Evolutionary conservation across 2,797 vertebrate species (phyloP), one percentile per base, ranked within the genome.

Genomic region (Sebastes iracundus): DNA sequence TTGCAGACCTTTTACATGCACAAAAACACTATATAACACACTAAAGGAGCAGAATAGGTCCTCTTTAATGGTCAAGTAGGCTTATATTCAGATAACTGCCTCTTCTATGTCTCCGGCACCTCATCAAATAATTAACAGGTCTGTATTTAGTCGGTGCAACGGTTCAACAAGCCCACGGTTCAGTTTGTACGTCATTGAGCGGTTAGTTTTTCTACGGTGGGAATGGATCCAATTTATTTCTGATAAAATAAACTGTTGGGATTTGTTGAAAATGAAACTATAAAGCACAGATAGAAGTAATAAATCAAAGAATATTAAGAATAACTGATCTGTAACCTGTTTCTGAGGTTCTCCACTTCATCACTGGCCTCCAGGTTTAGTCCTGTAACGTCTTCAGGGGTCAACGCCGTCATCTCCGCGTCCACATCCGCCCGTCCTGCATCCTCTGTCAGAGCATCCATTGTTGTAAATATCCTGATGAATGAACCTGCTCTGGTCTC

Each of bases 331-430:
- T 11, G 6, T 77, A 46, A 96, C 95, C 95, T 96, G 87, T 95
- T 96, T 58, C 77, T 92, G 63, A 96, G 91, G 58, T 88, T 87
- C 71, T 95, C 93, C 65, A 94, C 89, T 49, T 94, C 95, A 56
- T 95, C 93, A 0, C 86, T 16, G 58, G 20, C 76, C 16, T 85
- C 81, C 0, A 11, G 81, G 13, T 62, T 79, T 66, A 81, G 64
- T 23, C 79, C 82, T 0, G 58, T 7, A 6, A 82, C 13, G 4
- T 93, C 92, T 28, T 88, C 91, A 3, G 82, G 30, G 1, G 82
- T 82, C 90, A 95, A 23, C 75, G 75, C 86, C 0, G 65, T 92
- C 93, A 95, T 94, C 78, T 93, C 92, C 0, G 85, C 3, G 28
- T 94, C 91, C 8, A 72, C 80, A 22, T 93, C 93, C 9, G 83